Evolutionary conservation across 2,888 invertebrate genomes (phyloP), one percentile per base, ranked within the genome.

Genomic region (Cactoblastis cactorum): DNA sequence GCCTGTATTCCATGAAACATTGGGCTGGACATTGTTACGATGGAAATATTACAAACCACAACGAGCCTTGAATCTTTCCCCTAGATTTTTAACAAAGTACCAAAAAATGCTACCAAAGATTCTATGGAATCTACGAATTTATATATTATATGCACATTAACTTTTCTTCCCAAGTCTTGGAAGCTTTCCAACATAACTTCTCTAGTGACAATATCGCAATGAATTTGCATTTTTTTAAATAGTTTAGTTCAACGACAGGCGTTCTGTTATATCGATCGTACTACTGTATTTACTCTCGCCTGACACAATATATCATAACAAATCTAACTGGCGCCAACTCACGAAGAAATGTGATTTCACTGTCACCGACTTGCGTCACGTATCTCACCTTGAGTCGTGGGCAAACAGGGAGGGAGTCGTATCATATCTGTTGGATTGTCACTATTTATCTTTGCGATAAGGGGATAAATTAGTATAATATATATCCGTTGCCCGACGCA

Each of bases 341-440:
- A 32, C 17, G 43, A 15, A 46, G 46, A 50, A 55, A 37, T 37
- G 39, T 52, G 24, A 22, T 49, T 49, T 43, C 34, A 39, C 28
- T 39, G 33, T 51, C 50, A 43, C 38, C 18, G 18, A 18, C 32
- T 43, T 43, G 54, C 39, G 56, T 43, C 37, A 56, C 51, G 53
- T 55, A 51, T 45, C 49, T 67, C 53, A 67, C 68, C 67, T 69
- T 71, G 69, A 65, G 53, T 58, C 49, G 35, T 60, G 47, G 47
- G 55, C 57, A 69, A 69, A 71, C 58, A 65, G 47, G 67, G 63
- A 55, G 53, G 56, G 52, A 56, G 53, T 63, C 65, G 58, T 65
- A 65, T 72, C 77, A 79, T 78, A 81, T 77, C 78, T 74, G 53
- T 62, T 49, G 78, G 73, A 77, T 81, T 84, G 85, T 83, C 81